Percentiles rank a stretch among this genome's conserved stretches.
These are phyloP conservation scores for Chlorops oryzae DNA, from an alignment of 1,140 invertebrate species.

Conservation along the genomic window DNA sequence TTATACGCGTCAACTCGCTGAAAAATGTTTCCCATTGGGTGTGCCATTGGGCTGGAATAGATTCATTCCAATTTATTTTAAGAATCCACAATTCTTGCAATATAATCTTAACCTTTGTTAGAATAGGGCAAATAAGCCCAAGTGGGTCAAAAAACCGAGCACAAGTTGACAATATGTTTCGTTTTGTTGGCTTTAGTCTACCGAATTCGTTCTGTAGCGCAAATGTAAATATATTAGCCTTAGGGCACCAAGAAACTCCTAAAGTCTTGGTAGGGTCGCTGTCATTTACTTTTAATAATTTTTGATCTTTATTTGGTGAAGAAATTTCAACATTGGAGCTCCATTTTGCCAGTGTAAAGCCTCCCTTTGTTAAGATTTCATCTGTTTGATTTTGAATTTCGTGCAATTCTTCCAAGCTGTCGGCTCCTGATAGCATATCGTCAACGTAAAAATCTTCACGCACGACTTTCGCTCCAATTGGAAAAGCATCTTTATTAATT, in stretches of 20 bases:
- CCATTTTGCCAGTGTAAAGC: constrained; percentile 2
- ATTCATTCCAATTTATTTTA: constrained; percentile 47
- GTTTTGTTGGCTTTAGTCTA: background rate
- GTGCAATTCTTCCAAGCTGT: background rate
- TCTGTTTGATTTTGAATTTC: background rate
- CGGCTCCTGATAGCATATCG: background rate
- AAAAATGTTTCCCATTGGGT: constrained; percentile 20
- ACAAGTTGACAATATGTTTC: constrained; percentile 20
- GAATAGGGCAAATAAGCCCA: constrained; percentile 42
- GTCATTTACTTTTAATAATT: background rate
- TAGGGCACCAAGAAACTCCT: background rate
- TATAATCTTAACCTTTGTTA: constrained; percentile 44
- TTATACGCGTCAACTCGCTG: constrained; percentile 8
- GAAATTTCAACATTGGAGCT: constrained; percentile 5
- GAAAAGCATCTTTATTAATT: constrained; percentile 21
- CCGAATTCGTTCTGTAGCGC: background rate
- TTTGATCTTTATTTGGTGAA: background rate
- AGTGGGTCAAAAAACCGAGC: constrained; percentile 48
- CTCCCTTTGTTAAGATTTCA: background rate
- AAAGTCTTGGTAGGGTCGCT: background rate
- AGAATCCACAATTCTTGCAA: constrained; percentile 46
- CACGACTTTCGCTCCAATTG: constrained; percentile 27
- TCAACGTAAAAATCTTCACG: constrained; percentile 21
- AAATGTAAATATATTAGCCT: constrained; percentile 4
- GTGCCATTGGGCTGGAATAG: constrained; percentile 24